Conservation (phyloP, 2,888 invertebrate genomes). For the Noctuana brunneofusca region DNA sequence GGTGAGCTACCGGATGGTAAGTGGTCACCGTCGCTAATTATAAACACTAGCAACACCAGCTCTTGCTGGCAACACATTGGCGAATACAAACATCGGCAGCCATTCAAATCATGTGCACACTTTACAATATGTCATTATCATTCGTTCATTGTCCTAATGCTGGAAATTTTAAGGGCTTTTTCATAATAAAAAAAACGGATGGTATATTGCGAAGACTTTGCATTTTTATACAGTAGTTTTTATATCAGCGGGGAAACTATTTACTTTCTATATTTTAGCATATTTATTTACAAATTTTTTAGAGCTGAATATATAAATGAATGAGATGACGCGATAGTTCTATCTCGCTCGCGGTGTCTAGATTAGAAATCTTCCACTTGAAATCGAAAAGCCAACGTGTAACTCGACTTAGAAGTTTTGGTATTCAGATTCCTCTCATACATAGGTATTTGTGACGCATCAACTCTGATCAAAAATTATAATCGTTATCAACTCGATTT, state of each 20-base stretch:
- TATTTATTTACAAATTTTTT: neutral
- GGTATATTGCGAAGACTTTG: too few relatives aligned
- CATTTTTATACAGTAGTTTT: too few relatives aligned
- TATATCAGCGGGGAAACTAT: neutral
- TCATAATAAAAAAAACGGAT: too few relatives aligned
- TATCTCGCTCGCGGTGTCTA: neutral
- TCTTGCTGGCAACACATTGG: too few relatives aligned
- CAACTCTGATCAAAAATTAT: constrained; percentile 59
- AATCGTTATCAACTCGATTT: constrained; percentile 59
- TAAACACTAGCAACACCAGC: too few relatives aligned
- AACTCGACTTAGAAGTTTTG: constrained; percentile 51
- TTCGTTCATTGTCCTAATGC: too few relatives aligned
- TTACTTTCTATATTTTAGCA: neutral
- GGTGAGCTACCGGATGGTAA: too few relatives aligned
- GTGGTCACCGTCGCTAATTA: too few relatives aligned
- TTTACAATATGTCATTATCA: too few relatives aligned
- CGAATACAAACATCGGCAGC: too few relatives aligned
- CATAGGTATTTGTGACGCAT: constrained; percentile 57
- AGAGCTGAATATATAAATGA: neutral
- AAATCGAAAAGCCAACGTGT: constrained; percentile 12
- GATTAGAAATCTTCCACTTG: constrained; percentile 24
- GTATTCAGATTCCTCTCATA: constrained; percentile 66
- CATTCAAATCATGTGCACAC: too few relatives aligned
- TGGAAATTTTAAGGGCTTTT: too few relatives aligned
- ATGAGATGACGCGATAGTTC: neutral